phyloP scores from a whole-genome alignment of 2,113 vertebrate genomes.

The Boleophthalmus pectinirostris region DNA sequence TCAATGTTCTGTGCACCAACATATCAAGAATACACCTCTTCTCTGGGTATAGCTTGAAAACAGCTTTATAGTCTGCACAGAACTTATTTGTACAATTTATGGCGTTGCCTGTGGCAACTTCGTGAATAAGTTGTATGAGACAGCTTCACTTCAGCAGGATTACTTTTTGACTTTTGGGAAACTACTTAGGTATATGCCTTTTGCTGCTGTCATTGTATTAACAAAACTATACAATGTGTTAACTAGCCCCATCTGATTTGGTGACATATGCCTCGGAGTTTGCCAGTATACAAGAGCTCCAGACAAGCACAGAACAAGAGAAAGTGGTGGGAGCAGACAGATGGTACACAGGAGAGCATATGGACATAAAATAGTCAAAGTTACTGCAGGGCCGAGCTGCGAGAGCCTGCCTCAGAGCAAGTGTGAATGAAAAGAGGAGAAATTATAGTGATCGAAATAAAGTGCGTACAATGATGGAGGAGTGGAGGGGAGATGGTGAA shows the following conservation, averaged over 20 bases:
- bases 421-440: conserved; percentile 27
- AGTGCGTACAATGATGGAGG: conserved; percentile 27
- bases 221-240: background rate
- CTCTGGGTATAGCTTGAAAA: no score
- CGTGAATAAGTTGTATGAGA: background rate
- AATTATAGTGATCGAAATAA: conserved; percentile 52
- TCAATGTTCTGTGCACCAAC: no score
- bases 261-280: background rate
- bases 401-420: conserved; percentile 21
- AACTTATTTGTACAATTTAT: no score
- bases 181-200: background rate
- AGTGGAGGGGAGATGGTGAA: conserved; percentile 33
- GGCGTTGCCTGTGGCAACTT: no score
- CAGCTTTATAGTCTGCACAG: no score
- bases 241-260: background rate
- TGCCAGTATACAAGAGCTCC: background rate
- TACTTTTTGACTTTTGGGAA: background rate
- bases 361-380: conserved; percentile 28
- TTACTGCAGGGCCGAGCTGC: conserved; percentile 12
- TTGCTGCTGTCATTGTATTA: background rate
- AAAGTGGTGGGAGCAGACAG: conserved; percentile 23
- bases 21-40: no score
- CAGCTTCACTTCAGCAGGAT: background rate
- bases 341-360: background rate
- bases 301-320: background rate